Conservation (phyloP, 2,113 vertebrate species). For the Bambusicola thoracicus region DNA sequence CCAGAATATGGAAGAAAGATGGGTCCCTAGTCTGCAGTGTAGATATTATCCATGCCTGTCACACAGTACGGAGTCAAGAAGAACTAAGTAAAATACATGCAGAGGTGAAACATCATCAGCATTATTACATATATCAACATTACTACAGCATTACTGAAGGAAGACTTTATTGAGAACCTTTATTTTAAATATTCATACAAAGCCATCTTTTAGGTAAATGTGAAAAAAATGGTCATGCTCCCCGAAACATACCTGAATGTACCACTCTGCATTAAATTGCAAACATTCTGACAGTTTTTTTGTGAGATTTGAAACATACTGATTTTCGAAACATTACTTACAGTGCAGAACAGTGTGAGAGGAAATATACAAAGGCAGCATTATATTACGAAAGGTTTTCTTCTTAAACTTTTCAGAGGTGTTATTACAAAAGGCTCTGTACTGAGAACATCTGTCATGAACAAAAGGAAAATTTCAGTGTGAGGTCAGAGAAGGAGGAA, state of each 20-base stretch:
- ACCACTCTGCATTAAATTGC: background rate
- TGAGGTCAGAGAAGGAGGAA: background rate
- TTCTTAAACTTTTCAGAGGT: background rate
- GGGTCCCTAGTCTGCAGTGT: background rate
- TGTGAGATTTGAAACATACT: background rate
- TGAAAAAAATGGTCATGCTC: background rate
- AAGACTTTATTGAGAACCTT: background rate
- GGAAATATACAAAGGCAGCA: background rate
- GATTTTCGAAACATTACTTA: background rate
- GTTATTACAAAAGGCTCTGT: background rate
- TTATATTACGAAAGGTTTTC: background rate
- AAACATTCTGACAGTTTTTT: background rate
- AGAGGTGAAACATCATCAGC: background rate
- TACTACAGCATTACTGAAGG: background rate
- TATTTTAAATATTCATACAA: background rate
- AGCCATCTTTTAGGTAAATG: background rate
- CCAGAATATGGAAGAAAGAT: background rate
- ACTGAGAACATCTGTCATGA: background rate
- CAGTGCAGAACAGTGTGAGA: background rate
- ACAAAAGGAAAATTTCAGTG: background rate
- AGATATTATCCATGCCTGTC: background rate
- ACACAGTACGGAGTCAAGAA: rapidly evolving
- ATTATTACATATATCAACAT: background rate
- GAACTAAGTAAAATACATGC: background rate
- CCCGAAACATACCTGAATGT: rapidly evolving